Conservation (phyloP, 2,113 vertebrate species). For the Thamnophis sirtalis region DNA sequence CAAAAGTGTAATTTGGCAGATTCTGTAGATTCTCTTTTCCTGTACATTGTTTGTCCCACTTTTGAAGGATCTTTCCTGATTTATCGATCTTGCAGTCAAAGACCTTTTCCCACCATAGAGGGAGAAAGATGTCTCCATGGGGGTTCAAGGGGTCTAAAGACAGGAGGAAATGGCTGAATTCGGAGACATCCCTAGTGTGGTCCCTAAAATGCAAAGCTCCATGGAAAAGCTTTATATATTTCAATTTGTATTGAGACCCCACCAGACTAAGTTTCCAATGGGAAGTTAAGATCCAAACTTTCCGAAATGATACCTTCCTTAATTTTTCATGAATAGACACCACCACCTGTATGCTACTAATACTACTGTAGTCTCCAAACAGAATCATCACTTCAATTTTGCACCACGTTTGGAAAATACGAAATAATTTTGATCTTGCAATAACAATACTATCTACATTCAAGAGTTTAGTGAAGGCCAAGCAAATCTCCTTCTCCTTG, state of each 20-base stretch:
- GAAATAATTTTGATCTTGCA: background rate
- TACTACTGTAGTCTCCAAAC: background rate
- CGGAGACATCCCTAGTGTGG: fast-evolving
- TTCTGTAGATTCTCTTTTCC: background rate
- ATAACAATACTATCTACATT: too few relatives aligned
- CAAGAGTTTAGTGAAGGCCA: too few relatives aligned
- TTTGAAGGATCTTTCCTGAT: background rate
- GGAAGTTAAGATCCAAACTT: background rate
- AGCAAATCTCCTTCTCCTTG: too few relatives aligned
- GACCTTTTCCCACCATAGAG: background rate
- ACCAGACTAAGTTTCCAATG: background rate
- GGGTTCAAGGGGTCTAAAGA: background rate
- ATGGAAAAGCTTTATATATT: background rate
- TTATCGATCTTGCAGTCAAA: background rate
- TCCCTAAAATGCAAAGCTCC: background rate
- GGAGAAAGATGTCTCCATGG: too few relatives aligned
- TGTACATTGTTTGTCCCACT: background rate
- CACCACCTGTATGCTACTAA: too few relatives aligned
- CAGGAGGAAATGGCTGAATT: background rate
- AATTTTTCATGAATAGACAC: too few relatives aligned
- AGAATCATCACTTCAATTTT: too few relatives aligned
- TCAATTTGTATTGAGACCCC: background rate
- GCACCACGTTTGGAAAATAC: too few relatives aligned
- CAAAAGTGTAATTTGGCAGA: background rate
- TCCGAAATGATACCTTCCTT: background rate